Evolutionary conservation across 2,888 invertebrate genomes (phyloP), one percentile per base, ranked within the genome.

Genomic region (Phragmatobia fuliginosa): DNA sequence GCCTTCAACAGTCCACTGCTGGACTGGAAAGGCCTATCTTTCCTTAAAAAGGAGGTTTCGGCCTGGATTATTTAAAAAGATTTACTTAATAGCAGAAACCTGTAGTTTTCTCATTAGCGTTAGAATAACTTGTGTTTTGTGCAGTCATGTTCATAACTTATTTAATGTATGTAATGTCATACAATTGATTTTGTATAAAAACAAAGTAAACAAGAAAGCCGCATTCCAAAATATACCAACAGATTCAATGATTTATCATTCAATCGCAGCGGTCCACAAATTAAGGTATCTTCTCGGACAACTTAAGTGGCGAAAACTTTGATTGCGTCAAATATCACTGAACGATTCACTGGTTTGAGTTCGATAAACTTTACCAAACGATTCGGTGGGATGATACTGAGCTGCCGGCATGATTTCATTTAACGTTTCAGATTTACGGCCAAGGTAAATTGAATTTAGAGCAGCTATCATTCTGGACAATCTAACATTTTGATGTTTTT

Each of bases 261-360:
- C 36, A 65, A 58, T 38, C 10, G 33, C 56, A 56, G 36, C 36
- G 36, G 10, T 21, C 28, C 36, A 36, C 33, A 65, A 78, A 75
- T 78, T 62, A 78, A 71, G 67, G 68, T 72, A 66, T 45, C 58
- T 49, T 59, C 56, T 78, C 33, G 41, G 58, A 71, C 75, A 68
- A 68, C 66, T 77, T 68, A 28, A 45, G 59, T 25, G 58, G 32
- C 38, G 38, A 72, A 70, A 78, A 73, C 73, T 78, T 78, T 72
- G 81, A 80, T 78, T 78, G 71, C 61, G 64, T 67, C 58, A 66
- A 64, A 73, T 71, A 72, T 75, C 67, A 67, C 18, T 33, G 32
- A 59, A 60, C 60, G 56, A 49, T 67, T 56, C 56, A 72, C 62
- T 72, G 62, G 56, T 21, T 64, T 60, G 66, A 78, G 69, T 80